Evolutionary conservation across 2,888 invertebrate species (phyloP), one percentile per base, ranked within the genome.

Genomic region (Andrena camellia): DNA sequence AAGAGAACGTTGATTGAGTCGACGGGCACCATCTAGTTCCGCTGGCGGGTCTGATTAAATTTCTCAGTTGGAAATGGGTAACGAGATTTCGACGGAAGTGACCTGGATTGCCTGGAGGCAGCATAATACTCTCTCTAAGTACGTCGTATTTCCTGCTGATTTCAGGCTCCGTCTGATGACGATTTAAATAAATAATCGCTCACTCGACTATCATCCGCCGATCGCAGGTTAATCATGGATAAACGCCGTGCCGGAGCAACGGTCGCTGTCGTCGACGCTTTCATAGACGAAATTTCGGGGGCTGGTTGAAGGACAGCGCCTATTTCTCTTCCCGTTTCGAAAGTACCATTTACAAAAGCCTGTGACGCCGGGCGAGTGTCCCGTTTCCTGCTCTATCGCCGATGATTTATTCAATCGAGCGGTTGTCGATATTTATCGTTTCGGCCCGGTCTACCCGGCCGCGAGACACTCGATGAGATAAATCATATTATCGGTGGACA

Each of bases 401-500:
- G 83, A 86, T 89, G 88, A 88, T 88, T 88, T 89, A 89, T 88
- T 89, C 89, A 86, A 87, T 89, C 86, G 81, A 77, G 57, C 84
- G 80, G 83, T 86, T 83, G 87, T 89, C 88, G 88, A 88, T 88
- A 88, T 88, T 87, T 87, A 89, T 83, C 88, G 86, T 82, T 57
- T 62, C 76, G 78, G 35, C 10, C 71, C 71, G 63, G 57, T 75
- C 69, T 76, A 62, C 67, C 48, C 20, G 78, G 70, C 54, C 78
- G 69, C 78, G 86, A 85, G 81, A 80, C 89, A 83, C 86, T 89
- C 89, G 84, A 82, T 62, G 80, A 84, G 80, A 87, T 88, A 87
- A 88, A 88, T 88, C 88, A 87, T 87, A 89, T 88, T 87, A 88
- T 88, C 88, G 42, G 86, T 83, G 89, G 88, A 89, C 88, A 89